Evolutionary conservation across 2,888 invertebrate genomes (phyloP).

Genomic region (Tetanocera ferruginea): DNA sequence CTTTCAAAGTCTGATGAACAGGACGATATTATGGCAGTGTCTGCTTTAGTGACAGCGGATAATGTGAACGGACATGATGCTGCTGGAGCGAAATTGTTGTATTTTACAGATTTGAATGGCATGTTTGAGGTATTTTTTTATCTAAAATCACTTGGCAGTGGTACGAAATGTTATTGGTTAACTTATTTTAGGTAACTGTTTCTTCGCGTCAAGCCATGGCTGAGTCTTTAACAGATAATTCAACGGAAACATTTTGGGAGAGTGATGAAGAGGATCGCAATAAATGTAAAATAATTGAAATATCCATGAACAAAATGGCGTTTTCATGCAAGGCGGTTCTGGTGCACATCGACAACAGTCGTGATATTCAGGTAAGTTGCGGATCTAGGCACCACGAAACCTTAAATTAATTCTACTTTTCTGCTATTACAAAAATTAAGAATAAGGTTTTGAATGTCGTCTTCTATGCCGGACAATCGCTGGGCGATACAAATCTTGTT

Average conservation of each 20-base stretch:
- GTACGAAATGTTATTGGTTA: no score
- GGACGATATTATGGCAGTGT: slow-evolving; percentile 70
- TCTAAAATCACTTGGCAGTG: background rate
- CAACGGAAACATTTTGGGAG: slow-evolving; percentile 99
- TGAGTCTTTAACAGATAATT: slow-evolving; percentile 90
- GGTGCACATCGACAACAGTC: slow-evolving; percentile 94
- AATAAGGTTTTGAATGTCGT: slow-evolving; percentile 89
- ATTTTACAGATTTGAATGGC: slow-evolving; percentile 66
- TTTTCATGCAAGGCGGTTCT: slow-evolving; percentile 75
- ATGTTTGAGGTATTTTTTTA: slow-evolving; percentile 62
- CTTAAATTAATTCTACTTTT: background rate
- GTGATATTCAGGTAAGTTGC: slow-evolving; percentile 84
- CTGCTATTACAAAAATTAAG: slow-evolving; percentile 71
- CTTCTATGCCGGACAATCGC: slow-evolving; percentile 86
- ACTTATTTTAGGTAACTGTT: slow-evolving; percentile 74
- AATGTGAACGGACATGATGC: slow-evolving; percentile 52
- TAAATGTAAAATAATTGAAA: slow-evolving; percentile 88
- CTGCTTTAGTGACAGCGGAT: slow-evolving; percentile 51
- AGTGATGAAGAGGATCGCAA: slow-evolving; percentile 97
- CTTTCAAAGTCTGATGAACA: slow-evolving; percentile 91
- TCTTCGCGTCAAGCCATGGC: slow-evolving; percentile 96
- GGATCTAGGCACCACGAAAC: background rate
- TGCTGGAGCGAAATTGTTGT: slow-evolving; percentile 61
- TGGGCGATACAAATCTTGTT: slow-evolving; percentile 85
- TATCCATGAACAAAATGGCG: slow-evolving; percentile 74